Conservation (phyloP, 2,888 invertebrate species). For the Hofmannophila pseudospretella region DNA sequence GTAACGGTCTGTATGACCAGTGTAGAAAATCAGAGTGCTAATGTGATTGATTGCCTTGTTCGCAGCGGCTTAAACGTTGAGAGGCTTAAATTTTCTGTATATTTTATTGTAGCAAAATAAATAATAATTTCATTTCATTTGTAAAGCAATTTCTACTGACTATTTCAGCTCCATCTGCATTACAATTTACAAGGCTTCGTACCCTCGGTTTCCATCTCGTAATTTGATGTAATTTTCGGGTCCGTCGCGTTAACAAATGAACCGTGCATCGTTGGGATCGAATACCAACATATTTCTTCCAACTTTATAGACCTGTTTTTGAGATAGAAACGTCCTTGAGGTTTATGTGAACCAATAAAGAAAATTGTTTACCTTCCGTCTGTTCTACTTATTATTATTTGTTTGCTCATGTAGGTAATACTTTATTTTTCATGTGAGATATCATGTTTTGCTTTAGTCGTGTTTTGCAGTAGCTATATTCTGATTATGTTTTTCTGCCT, state of each 20-base stretch:
- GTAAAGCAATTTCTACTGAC: not conserved
- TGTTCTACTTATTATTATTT: not conserved
- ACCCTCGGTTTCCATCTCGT: slow-evolving; percentile 21
- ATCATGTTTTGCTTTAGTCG: too few relatives aligned
- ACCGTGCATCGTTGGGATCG: slow-evolving; percentile 26
- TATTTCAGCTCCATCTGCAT: not conserved
- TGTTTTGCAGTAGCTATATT: too few relatives aligned
- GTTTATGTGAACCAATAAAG: slow-evolving; percentile 20
- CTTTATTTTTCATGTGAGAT: too few relatives aligned
- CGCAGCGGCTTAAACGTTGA: too few relatives aligned
- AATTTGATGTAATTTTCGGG: slow-evolving; percentile 49
- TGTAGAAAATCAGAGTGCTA: too few relatives aligned
- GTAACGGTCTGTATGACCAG: too few relatives aligned
- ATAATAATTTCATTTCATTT: too few relatives aligned
- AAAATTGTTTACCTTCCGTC: slow-evolving; percentile 19
- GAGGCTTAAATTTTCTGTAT: too few relatives aligned
- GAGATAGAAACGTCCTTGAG: slow-evolving; percentile 21
- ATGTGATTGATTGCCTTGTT: too few relatives aligned
- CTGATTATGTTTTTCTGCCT: too few relatives aligned
- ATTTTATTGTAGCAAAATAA: too few relatives aligned
- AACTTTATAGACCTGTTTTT: slow-evolving; percentile 37
- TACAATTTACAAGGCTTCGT: not conserved
- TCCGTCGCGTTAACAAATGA: slow-evolving; percentile 38
- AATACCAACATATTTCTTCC: slow-evolving; percentile 29
- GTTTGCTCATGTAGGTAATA: too few relatives aligned